Evolutionary conservation across 2,888 invertebrate genomes (phyloP).

Genomic region (Pollenia griseotomentosa): DNA sequence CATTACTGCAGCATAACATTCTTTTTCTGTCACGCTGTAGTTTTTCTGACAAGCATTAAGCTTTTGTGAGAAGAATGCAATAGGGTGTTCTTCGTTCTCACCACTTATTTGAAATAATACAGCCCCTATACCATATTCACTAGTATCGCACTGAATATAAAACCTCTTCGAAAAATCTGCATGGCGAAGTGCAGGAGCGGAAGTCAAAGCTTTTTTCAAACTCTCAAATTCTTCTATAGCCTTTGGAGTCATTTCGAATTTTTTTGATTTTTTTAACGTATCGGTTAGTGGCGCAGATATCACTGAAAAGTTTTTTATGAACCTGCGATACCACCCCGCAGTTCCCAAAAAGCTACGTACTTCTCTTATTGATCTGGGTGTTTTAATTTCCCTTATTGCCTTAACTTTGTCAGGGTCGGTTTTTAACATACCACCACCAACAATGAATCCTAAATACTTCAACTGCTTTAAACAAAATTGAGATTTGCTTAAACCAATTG

Average conservation of each 20-base stretch:
- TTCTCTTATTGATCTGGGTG: neutral
- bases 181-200: neutral
- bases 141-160: conserved; percentile 2
- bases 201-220: neutral
- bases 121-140: conserved; percentile 49
- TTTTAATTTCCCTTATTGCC: neutral
- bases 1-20: conserved; percentile 58
- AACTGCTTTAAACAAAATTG: neutral
- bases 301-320: no score
- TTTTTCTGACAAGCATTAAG: conserved; percentile 63
- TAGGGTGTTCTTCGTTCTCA: conserved; percentile 44
- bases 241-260: no score
- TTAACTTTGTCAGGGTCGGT: neutral
- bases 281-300: no score
- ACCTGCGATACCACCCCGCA: no score
- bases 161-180: conserved; percentile 14
- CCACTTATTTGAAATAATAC: conserved; percentile 47
- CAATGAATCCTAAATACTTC: neutral
- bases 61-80: conserved; percentile 66
- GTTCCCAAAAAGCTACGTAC: no score
- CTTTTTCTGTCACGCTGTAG: conserved; percentile 66
- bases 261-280: no score
- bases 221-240: no score
- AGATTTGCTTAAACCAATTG: no score
- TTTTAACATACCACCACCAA: neutral